These are phyloP conservation scores for Lucilia cuprina DNA, from an alignment of 1,140 invertebrate species.

Conservation along the genomic window DNA sequence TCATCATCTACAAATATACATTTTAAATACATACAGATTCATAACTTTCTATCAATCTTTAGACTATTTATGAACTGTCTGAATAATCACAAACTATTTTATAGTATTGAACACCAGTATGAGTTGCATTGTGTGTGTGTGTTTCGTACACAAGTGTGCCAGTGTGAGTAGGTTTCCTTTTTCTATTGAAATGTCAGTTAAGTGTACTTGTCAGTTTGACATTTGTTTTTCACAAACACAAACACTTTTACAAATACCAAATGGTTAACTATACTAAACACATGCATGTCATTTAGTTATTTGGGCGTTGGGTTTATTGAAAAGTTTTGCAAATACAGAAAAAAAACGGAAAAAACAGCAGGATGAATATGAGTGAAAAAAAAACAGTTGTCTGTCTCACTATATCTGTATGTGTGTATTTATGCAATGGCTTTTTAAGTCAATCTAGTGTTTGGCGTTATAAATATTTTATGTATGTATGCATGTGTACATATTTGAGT, in stretches of 20 bases:
- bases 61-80: slow-evolving; percentile 1
- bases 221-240: slow-evolving; percentile 49
- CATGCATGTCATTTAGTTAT: not conserved
- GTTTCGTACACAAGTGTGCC: not conserved
- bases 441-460: not conserved
- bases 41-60: not conserved
- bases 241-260: not conserved
- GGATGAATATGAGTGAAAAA: not conserved
- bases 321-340: not conserved
- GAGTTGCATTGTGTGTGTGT: not conserved
- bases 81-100: not conserved
- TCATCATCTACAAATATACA: not conserved
- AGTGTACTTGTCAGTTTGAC: slow-evolving; percentile 51
- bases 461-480: not conserved
- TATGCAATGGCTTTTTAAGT: not conserved
- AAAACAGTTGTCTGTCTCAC: not conserved
- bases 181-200: slow-evolving; percentile 34
- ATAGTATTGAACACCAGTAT: not conserved
- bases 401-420: not conserved
- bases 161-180: not conserved
- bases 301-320: not conserved
- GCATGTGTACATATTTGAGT: not conserved
- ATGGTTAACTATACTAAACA: not conserved
- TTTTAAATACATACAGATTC: not conserved
- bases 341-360: not conserved